Evolutionary conservation across 1,140 invertebrate species (phyloP).

Genomic region (Hyposmocoma kahamanoa): DNA sequence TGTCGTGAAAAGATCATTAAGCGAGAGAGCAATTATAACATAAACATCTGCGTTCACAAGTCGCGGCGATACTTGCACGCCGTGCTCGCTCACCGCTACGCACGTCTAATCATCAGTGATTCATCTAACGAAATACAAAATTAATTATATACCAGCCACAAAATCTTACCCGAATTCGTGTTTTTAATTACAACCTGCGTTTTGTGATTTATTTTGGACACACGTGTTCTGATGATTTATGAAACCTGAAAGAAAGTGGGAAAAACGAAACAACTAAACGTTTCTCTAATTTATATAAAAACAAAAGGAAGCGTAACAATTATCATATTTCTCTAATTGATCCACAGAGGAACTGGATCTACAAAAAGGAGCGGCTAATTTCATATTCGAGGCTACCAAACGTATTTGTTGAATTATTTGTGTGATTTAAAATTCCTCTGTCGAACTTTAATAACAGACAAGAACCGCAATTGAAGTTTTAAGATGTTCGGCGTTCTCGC

Average conservation of each 20-base stretch:
- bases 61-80: conserved; percentile 36
- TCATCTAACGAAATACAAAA: conserved; percentile 63
- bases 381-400: too few species aligned
- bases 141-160: conserved; percentile 62
- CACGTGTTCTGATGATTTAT: conserved; percentile 48
- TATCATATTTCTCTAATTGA: neutral
- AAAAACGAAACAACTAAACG: too few species aligned
- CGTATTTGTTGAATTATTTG: neutral
- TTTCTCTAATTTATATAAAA: too few species aligned
- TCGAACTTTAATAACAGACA: neutral
- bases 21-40: conserved; percentile 51
- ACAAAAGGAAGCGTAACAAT: neutral
- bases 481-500: conserved; percentile 37
- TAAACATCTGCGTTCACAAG: conserved; percentile 60
- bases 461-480: conserved; percentile 31
- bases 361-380: neutral
- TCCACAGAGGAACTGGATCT: neutral
- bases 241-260: conserved; percentile 11
- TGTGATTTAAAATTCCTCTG: too few species aligned
- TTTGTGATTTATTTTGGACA: conserved; percentile 55
- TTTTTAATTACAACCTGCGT: conserved; percentile 61
- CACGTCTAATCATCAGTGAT: conserved; percentile 61
- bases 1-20: conserved; percentile 58
- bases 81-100: conserved; percentile 16
- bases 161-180: conserved; percentile 55